phyloP scores from a whole-genome alignment of 2,797 vertebrate genomes.

The Pygocentrus nattereri region DNA sequence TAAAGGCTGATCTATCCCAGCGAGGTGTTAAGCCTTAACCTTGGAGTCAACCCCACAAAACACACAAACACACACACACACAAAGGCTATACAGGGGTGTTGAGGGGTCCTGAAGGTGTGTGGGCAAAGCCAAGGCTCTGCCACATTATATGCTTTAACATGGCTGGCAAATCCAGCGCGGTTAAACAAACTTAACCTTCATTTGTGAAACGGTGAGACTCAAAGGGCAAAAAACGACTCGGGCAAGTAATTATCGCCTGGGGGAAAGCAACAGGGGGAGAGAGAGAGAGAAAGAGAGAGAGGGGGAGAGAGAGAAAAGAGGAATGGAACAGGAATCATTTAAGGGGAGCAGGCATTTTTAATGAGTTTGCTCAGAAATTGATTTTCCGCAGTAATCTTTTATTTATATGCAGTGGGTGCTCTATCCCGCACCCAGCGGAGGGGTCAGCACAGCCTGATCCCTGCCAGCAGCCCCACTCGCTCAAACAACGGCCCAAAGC shows the following conservation, averaged over 20 bases:
- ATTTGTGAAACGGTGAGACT: slow-evolving; percentile 95
- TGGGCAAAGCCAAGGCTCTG: slow-evolving; percentile 79
- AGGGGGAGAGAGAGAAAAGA: slow-evolving; percentile 44
- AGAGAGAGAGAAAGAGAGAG: slow-evolving; percentile 42
- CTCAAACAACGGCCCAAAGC: slow-evolving; percentile 91
- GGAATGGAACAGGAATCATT: slow-evolving; percentile 84
- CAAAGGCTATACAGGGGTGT: background rate
- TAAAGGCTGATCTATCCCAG: slow-evolving; percentile 73
- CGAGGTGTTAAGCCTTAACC: slow-evolving; percentile 85
- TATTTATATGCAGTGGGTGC: slow-evolving; percentile 97
- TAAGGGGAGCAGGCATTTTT: slow-evolving; percentile 89
- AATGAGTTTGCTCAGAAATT: slow-evolving; percentile 97
- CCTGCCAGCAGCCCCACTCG: slow-evolving; percentile 85
- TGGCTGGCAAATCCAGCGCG: slow-evolving; percentile 96
- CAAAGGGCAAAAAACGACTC: slow-evolving; percentile 93
- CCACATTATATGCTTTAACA: slow-evolving; percentile 98
- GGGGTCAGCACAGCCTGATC: slow-evolving; percentile 86
- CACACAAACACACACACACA: slow-evolving; percentile 15
- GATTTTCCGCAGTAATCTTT: slow-evolving; percentile 98
- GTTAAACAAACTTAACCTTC: slow-evolving; percentile 99
- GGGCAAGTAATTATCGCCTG: slow-evolving; percentile 91
- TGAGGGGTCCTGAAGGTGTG: slow-evolving; percentile 74
- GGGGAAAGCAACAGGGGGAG: slow-evolving; percentile 67
- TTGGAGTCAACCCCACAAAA: slow-evolving; percentile 78
- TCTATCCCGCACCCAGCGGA: slow-evolving; percentile 85